Percentiles rank a stretch among this genome's conserved stretches.
phyloP scores from a whole-genome alignment of 2,113 vertebrate species.

The Hemibates koningsi region DNA sequence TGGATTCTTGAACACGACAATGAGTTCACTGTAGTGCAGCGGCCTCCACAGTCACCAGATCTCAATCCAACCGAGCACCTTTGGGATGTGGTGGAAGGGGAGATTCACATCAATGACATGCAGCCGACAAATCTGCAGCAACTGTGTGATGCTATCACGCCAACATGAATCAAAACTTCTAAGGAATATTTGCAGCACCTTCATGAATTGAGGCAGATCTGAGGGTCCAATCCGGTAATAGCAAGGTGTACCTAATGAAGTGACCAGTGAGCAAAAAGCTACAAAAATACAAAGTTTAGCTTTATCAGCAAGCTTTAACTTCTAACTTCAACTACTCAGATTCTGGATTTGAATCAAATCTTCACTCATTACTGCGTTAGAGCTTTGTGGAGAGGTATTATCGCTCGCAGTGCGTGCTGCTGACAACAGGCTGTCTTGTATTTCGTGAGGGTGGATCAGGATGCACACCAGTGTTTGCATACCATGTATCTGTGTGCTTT shows the following conservation, averaged over 20 bases:
- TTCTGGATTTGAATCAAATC: background rate
- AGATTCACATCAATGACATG: background rate
- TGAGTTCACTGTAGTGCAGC: background rate
- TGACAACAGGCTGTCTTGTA: background rate
- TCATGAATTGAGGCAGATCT: background rate
- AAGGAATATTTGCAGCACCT: background rate
- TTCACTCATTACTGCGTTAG: rapidly evolving
- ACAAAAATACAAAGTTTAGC: background rate
- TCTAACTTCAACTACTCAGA: background rate
- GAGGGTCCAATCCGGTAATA: background rate
- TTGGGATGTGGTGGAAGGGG: background rate
- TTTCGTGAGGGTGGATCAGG: background rate
- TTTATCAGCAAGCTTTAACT: background rate
- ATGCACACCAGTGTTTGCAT: background rate
- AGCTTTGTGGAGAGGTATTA: background rate
- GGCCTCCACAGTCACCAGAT: background rate
- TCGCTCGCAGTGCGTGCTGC: background rate
- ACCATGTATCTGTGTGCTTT: constrained; percentile 33
- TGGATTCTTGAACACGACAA: background rate
- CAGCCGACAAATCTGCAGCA: background rate
- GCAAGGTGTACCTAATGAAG: background rate
- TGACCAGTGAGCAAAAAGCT: background rate
- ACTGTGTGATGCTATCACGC: background rate
- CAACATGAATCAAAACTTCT: background rate
- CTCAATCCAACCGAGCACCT: background rate